Base-by-base conservation (phyloP, 2,888 invertebrate genomes). In the Stenolophus ochropezus region DNA sequence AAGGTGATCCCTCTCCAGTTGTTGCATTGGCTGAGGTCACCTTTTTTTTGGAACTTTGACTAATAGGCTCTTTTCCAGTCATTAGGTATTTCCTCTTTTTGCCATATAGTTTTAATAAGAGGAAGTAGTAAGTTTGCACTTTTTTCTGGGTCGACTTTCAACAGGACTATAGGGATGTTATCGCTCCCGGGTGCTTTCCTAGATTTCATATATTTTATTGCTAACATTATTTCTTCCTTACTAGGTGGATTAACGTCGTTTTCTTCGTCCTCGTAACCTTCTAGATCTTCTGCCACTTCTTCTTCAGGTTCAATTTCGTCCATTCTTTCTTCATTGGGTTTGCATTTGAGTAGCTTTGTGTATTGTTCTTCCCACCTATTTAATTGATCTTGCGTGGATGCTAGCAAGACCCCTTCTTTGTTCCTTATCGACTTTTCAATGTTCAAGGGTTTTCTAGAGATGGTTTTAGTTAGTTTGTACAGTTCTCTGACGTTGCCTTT, bases 1-100 rank as follows among this genome's bases (percentile, higher is more conserved):
- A 56, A 11, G 21, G 56, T 56, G 20, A 56, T 56, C 21, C 56
- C 47, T 49, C 47, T 49, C 47, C 47, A 49, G 47, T 49, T 49
- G 14, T 11, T 5, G 11, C 47, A 49, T 11, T 49, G 47, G 4
- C 4, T 3, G 47, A 49, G 47, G 11, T 49, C 47, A 14, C 47
- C 47, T 20, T 56, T 56, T 21, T 56, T 56, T 21, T 20, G 56
- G 1, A 56, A 1, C 2, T 56, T 21, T 8, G 21, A 20, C 21
- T 21, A 21, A 21, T 21, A 11, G 2, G 20, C 21, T 56, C 8
- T 21, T 61, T 61, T 61, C 61, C 61, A 27, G 4, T 61, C 25
- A 25, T 2, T 53, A 2, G 14, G 16, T 16, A 53, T 53, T 18
- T 18, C 53, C 18, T 53, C 53, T 16, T 8, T 16, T 1, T 16